Conservation (phyloP, 2,113 vertebrate genomes). For the Megaceryle torquata region DNA sequence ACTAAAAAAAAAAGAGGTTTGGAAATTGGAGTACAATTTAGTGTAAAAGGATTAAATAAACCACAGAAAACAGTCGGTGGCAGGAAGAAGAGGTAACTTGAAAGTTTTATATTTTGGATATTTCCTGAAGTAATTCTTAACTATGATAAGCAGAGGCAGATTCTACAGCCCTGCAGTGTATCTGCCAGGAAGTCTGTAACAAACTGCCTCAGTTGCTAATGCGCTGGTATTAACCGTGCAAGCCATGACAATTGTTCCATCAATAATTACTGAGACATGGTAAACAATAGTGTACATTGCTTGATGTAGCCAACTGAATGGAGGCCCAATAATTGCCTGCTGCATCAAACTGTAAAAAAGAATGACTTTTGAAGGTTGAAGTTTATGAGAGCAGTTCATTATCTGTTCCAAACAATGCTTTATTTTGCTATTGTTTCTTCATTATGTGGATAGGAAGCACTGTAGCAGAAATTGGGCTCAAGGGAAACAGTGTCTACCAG, state of each 20-base stretch:
- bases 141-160: background rate
- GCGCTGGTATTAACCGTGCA: slow-evolving; percentile 40
- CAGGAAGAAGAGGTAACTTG: background rate
- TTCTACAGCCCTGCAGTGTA: background rate
- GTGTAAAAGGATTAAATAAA: background rate
- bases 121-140: slow-evolving; percentile 10
- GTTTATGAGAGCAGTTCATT: slow-evolving; percentile 79
- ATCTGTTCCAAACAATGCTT: slow-evolving; percentile 74
- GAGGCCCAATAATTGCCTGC: slow-evolving; percentile 69
- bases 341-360: slow-evolving; percentile 71
- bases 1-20: background rate
- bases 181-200: slow-evolving; percentile 54
- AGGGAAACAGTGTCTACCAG: slow-evolving; percentile 83
- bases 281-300: slow-evolving; percentile 4
- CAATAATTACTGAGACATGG: slow-evolving; percentile 72
- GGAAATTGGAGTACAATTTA: background rate
- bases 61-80: background rate
- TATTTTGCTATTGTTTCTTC: slow-evolving; percentile 76
- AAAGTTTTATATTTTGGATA: background rate
- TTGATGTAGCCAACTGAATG: slow-evolving; percentile 57
- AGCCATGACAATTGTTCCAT: slow-evolving; percentile 60
- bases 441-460: slow-evolving; percentile 71
- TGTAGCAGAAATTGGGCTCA: slow-evolving; percentile 84
- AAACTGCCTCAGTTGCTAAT: slow-evolving; percentile 67
- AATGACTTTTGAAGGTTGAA: slow-evolving; percentile 79